Base-by-base conservation (phyloP, 1,140 invertebrate genomes). In the Listronotus bonariensis region DNA sequence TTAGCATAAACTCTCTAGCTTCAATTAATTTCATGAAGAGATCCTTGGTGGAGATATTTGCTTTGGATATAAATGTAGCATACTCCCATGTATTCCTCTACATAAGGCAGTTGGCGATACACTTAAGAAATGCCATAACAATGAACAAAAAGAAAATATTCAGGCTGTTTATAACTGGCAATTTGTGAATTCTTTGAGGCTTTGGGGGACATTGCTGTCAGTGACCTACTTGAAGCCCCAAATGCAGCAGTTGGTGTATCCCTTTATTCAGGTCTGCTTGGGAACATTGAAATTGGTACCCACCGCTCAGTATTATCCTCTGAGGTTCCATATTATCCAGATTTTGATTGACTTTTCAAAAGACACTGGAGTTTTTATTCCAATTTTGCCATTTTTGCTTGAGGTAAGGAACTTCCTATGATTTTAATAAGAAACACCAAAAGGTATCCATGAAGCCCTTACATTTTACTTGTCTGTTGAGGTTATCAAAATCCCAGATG, bases 91-190 rank as follows among this genome's bases (percentile, higher is more conserved):
- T 92, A 0, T 99, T 99, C 77, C 82, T 99, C 8, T 99, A 97
- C 76, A 95, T 99, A 56, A 85, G 97, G 43, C 97, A 99, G 79
- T 82, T 98, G 60, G 96, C 96, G 2, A 98, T 99, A 73, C 93
- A 98, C 82, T 82, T 99, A 32, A 81, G 96, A 69, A 98, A 97
- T 85, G 97, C 96, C 6, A 89, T 97, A 46, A 95, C 89, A 18
- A 80, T 93, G 1, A 93, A 96, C 67, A 96, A 95, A 92, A 96
- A 71, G 94, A 97, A 79, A 87, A 92, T 66, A 88, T 91, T 64
- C 93, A 97, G 81, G 86, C 92, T 2, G 93, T 99, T 7, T 98
- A 98, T 74, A 99, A 99, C 79, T 99, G 97, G 97, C 97, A 99
- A 75, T 99, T 87, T 80, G 80, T 98, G 7, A 96, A 98, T 77